Evolutionary conservation across 2,888 invertebrate genomes (phyloP), one percentile per base, ranked within the genome.

Genomic region (Drosophila emarginata): DNA sequence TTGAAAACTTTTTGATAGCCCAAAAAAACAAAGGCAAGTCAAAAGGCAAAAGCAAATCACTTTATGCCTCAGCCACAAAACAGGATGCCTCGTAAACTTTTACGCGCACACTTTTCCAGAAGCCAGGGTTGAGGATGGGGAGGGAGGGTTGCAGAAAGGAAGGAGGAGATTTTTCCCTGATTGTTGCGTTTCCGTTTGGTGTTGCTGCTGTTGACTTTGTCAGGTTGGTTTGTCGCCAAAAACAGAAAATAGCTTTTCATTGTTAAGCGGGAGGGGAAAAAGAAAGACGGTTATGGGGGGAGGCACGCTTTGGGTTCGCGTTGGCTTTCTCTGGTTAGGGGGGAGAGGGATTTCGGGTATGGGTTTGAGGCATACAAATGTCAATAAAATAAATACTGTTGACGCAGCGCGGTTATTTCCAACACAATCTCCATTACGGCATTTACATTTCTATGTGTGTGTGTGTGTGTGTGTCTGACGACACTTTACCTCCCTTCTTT

Each of bases 341-440:
- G 32, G n/a, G 57, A 21, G 21, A 53, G 37, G 37, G 37, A 14
- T n/a, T 45, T 45, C 14, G 12, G 45, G 45, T 45, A 21, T 45
- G 21, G 45, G 45, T 45, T 45, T 45, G 32, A 52, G 80, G 77
- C 82, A 67, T 66, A 80, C 76, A 77, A 86, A 79, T 85, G 86
- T 81, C 84, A 85, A 85, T 85, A 85, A 85, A 86, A 86, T 86
- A 86, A 85, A 85, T 85, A 86, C 84, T 86, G 84, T 86, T 81
- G 84, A 86, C 86, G 84, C 83, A 80, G 85, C 83, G 86, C 80
- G 82, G 82, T 80, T 82, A 82, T 82, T 82, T 83, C 84, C 82
- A 84, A 82, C 84, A 80, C 82, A 83, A 83, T 83, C 84, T 84
- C 82, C 82, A 83, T 83, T 84, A 82, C 84, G 70, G 68, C 80